These are phyloP conservation scores for Mormyrus proboscirostris DNA, from an alignment of 2,797 vertebrate species.

Conservation along the genomic window DNA sequence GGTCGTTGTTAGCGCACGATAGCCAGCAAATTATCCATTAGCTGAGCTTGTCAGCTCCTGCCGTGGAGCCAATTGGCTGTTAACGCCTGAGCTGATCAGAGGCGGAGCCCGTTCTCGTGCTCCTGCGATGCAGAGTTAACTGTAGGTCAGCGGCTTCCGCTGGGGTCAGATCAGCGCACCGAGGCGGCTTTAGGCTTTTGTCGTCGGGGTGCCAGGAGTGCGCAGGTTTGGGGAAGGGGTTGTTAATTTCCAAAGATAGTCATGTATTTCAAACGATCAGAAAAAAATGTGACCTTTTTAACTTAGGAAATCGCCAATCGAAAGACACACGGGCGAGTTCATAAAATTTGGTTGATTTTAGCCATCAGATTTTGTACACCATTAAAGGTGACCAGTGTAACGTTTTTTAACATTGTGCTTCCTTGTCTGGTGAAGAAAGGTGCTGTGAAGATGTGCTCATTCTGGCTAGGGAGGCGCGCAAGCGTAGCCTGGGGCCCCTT, in stretches of 20 bases:
- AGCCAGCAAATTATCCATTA: neutral
- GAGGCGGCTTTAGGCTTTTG: neutral
- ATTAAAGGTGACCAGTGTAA: neutral
- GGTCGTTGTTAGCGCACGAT: neutral
- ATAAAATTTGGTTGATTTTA: neutral
- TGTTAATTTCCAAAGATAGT: neutral
- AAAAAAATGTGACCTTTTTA: neutral
- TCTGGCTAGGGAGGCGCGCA: constrained; percentile 66
- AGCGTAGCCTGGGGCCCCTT: constrained; percentile 73
- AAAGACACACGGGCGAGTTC: neutral
- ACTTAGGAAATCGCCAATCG: neutral
- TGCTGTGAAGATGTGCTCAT: constrained; percentile 68
- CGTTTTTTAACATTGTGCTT: neutral
- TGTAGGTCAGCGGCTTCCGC: constrained; percentile 19
- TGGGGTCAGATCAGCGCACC: neutral
- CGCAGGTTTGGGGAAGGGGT: neutral
- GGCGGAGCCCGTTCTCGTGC: constrained; percentile 25
- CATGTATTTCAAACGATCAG: neutral
- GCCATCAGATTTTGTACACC: neutral
- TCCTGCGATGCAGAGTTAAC: constrained; percentile 15
- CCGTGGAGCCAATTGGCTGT: constrained; percentile 15
- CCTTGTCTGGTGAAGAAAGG: constrained; percentile 52
- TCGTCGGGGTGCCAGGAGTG: neutral
- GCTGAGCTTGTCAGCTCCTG: neutral
- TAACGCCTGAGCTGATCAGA: constrained; percentile 24